Evolutionary conservation across 2,797 vertebrate species (phyloP).

Genomic region (Gymnocypris eckloni): DNA sequence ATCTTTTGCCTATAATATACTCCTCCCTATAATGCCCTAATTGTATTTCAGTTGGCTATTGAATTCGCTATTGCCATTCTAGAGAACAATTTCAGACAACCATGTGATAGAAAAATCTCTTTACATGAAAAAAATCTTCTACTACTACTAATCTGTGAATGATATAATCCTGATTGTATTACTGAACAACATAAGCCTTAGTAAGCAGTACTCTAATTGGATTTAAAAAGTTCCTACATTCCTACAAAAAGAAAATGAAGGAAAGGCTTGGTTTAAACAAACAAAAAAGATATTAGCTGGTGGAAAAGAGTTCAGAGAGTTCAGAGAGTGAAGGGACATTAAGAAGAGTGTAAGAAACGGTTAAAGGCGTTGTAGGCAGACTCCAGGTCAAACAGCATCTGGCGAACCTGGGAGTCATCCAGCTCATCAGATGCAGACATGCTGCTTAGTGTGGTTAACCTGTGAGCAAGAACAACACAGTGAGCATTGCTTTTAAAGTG

Average conservation of each 20-base stretch:
- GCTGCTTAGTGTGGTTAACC: conserved; percentile 90
- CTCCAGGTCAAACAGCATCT: conserved; percentile 95
- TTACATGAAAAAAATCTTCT: neutral
- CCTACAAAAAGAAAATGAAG: conserved; percentile 4
- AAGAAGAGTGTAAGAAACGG: conserved; percentile 89
- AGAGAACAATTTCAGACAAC: neutral
- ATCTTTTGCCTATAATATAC: neutral
- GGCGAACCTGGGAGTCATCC: conserved; percentile 93
- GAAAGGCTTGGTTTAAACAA: neutral
- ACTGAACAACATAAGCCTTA: neutral
- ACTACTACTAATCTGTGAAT: neutral
- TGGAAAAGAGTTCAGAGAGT: neutral
- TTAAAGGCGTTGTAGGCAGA: conserved; percentile 96
- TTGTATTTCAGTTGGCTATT: neutral
- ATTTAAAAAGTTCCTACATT: conserved; percentile 27
- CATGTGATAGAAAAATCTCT: neutral
- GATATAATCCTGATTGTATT: neutral
- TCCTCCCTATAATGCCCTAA: neutral
- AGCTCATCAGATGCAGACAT: conserved; percentile 93
- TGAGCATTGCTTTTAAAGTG: neutral
- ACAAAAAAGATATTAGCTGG: neutral
- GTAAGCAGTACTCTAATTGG: neutral
- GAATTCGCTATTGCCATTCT: neutral
- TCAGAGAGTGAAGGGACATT: conserved; percentile 45
- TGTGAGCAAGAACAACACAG: conserved; percentile 58